Evolutionary conservation across 2,797 vertebrate species (phyloP).

Genomic region (Linurgus olivaceus): DNA sequence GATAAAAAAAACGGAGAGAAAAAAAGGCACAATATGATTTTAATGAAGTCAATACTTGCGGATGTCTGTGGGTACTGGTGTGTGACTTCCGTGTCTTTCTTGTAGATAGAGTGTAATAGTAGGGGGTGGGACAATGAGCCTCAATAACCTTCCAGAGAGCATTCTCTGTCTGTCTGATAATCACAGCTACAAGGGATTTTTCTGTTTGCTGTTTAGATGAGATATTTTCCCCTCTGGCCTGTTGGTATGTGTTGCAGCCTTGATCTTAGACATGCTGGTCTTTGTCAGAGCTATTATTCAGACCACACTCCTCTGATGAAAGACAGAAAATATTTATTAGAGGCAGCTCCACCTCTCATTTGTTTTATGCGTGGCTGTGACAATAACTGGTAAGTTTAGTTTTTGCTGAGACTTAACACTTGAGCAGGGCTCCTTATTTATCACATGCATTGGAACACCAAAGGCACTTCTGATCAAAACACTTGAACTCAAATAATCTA

Average conservation of each 20-base stretch:
- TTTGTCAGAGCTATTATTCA: constrained; percentile 14
- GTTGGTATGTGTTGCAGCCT: background rate
- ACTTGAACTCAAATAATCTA: background rate
- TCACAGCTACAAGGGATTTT: constrained; percentile 4
- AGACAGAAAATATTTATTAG: constrained; percentile 16
- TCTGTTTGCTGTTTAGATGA: background rate
- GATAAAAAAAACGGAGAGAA: constrained; percentile 52
- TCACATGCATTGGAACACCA: background rate
- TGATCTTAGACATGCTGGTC: constrained; percentile 8
- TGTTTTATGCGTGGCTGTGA: background rate
- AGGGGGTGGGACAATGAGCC: background rate
- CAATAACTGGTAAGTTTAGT: background rate
- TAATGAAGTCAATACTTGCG: constrained; percentile 68
- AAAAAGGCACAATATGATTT: constrained; percentile 43
- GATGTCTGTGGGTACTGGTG: constrained; percentile 46
- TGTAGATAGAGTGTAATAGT: background rate
- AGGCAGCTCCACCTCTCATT: background rate
- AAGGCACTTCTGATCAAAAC: background rate
- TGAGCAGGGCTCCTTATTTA: background rate
- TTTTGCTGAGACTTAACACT: background rate
- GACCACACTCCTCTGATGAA: background rate
- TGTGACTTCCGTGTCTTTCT: constrained; percentile 61
- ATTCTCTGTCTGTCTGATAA: background rate
- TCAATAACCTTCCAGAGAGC: background rate
- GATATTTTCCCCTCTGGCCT: background rate